These are phyloP conservation scores for Myopa tessellatipennis DNA, from an alignment of 2,888 invertebrate species.

Conservation along the genomic window DNA sequence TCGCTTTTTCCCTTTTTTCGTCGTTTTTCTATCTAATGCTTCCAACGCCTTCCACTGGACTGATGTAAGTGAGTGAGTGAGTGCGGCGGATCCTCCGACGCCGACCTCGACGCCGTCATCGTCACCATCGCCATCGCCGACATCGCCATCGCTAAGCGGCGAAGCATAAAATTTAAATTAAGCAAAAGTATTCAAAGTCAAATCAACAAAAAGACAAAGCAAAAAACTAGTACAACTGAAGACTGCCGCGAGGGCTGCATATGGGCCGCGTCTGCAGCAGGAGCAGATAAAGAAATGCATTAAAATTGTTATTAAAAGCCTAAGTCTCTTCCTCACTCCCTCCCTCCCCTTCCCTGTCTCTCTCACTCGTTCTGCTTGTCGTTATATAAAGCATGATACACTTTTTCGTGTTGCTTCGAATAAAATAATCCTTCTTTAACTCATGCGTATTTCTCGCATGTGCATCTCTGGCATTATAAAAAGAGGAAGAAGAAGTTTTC, in stretches of 20 bases:
- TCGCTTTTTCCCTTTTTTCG: not conserved
- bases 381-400: no score
- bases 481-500: no score
- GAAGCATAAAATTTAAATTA: slow-evolving; percentile 42
- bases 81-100: not conserved
- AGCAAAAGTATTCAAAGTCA: slow-evolving; percentile 17
- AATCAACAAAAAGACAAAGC: slow-evolving; percentile 5
- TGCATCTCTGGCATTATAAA: not conserved
- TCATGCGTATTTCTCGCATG: no score
- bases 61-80: not conserved
- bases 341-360: not conserved
- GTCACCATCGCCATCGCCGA: not conserved
- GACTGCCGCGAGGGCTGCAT: slow-evolving; percentile 24
- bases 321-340: not conserved
- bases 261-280: not conserved
- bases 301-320: slow-evolving; percentile 38
- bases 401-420: not conserved
- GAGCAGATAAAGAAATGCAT: slow-evolving; percentile 29
- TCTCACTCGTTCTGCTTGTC: no score
- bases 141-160: slow-evolving; percentile 7
- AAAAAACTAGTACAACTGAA: not conserved
- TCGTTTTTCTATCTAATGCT: slow-evolving; percentile 21
- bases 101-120: not conserved
- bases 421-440: not conserved
- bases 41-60: slow-evolving; percentile 25